Evolutionary conservation across 1,140 invertebrate species (phyloP).

Genomic region (Pantala flavescens): DNA sequence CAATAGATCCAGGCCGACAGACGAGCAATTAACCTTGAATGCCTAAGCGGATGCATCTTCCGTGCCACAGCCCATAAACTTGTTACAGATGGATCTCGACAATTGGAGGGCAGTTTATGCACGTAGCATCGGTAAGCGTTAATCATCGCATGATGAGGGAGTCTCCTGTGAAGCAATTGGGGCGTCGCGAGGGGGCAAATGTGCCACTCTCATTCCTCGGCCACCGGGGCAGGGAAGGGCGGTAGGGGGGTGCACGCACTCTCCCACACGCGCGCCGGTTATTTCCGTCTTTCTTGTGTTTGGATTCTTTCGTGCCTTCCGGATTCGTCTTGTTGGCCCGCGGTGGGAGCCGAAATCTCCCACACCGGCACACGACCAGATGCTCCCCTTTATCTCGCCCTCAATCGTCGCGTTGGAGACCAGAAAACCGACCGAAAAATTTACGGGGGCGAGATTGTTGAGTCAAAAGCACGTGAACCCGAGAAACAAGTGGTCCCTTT

Average conservation of each 20-base stretch:
- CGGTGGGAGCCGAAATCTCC: background rate
- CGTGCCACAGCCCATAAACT: too few species aligned
- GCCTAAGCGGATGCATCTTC: too few species aligned
- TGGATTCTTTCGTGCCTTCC: background rate
- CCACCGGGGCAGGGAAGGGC: background rate
- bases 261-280: background rate
- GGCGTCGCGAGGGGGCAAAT: background rate
- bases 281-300: background rate
- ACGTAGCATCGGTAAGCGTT: background rate
- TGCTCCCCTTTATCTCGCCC: too few species aligned
- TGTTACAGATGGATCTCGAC: too few species aligned
- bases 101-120: too few species aligned
- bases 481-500: too few species aligned
- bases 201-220: background rate
- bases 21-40: too few species aligned
- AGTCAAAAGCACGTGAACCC: too few species aligned
- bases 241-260: background rate
- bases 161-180: background rate
- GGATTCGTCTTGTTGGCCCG: background rate
- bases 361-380: background rate
- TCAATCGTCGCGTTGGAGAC: too few species aligned
- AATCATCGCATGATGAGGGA: background rate
- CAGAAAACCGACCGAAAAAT: too few species aligned
- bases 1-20: too few species aligned
- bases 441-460: too few species aligned